Percentiles rank a stretch among this genome's conserved stretches.
Conservation (phyloP, 2,888 invertebrate species). For the Pollenia angustigena region DNA sequence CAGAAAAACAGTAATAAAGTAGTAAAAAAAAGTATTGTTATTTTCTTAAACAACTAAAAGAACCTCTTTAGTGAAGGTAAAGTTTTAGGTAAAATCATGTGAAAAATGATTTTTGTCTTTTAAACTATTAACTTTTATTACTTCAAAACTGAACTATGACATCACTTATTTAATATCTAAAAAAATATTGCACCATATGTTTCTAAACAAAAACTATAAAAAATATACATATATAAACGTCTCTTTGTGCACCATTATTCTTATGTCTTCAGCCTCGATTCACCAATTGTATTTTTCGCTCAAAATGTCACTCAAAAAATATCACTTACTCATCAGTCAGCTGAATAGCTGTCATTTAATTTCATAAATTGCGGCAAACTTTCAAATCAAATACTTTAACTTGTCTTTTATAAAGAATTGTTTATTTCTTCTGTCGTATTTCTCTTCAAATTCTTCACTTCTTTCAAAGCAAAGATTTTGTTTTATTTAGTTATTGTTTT, state of each 20-base stretch:
- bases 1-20: slow-evolving; percentile 18
- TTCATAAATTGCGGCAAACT: background rate
- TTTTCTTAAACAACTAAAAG: slow-evolving; percentile 5
- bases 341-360: background rate
- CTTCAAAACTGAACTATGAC: slow-evolving; percentile 25
- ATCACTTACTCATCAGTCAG: background rate
- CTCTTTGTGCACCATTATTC: slow-evolving; percentile 39
- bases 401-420: background rate
- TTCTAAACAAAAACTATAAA: slow-evolving; percentile 12
- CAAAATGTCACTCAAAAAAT: slow-evolving; percentile 31
- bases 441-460: background rate
- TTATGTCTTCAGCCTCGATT: slow-evolving; percentile 45
- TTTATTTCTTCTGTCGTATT: background rate
- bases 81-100: slow-evolving; percentile 4
- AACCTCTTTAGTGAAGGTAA: slow-evolving; percentile 55
- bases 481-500: background rate
- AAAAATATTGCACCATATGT: slow-evolving; percentile 49
- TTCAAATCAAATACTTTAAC: background rate
- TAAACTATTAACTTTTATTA: slow-evolving; percentile 3
- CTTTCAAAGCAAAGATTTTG: background rate
- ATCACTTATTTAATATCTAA: slow-evolving; percentile 32
- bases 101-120: slow-evolving; percentile 54
- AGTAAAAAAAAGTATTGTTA: slow-evolving; percentile 12
- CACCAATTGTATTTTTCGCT: slow-evolving; percentile 59
- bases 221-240: background rate